Percentiles rank a stretch among this genome's conserved stretches.
These are phyloP conservation scores for Drosophila longiperda DNA, from an alignment of 2,888 invertebrate species.

Conservation along the genomic window DNA sequence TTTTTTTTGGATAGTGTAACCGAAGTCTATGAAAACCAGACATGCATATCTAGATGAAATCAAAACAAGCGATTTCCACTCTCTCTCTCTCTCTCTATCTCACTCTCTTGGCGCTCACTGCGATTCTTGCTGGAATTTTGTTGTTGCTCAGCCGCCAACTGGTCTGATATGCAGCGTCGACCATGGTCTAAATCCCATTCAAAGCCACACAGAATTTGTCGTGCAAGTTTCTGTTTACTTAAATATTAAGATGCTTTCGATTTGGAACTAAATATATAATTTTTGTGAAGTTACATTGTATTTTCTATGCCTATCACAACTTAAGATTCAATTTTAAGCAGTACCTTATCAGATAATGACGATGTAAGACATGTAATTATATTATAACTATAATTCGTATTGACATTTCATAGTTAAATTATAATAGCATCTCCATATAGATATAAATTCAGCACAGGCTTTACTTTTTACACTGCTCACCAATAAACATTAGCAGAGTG, in stretches of 20 bases:
- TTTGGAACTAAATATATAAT: background rate
- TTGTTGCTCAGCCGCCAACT: background rate
- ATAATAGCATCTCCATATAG: background rate
- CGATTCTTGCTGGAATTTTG: background rate
- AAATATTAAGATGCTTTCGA: background rate
- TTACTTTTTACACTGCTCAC: background rate
- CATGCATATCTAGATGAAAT: background rate
- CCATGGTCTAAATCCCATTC: background rate
- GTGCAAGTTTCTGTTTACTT: background rate
- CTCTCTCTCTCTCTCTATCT: background rate
- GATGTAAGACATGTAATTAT: background rate
- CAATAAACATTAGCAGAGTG: background rate
- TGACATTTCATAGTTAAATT: background rate
- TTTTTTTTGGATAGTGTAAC: background rate
- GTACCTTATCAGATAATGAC: background rate
- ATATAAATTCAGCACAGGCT: background rate
- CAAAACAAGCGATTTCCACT: background rate
- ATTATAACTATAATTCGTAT: background rate
- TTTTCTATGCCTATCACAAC: background rate
- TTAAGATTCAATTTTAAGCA: background rate
- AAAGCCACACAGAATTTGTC: background rate
- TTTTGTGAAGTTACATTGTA: background rate
- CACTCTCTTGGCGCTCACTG: background rate
- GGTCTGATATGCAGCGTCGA: background rate
- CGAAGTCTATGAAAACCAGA: background rate